Base-by-base conservation (phyloP, 2,888 invertebrate genomes). In the Aspidapion aeneum region DNA sequence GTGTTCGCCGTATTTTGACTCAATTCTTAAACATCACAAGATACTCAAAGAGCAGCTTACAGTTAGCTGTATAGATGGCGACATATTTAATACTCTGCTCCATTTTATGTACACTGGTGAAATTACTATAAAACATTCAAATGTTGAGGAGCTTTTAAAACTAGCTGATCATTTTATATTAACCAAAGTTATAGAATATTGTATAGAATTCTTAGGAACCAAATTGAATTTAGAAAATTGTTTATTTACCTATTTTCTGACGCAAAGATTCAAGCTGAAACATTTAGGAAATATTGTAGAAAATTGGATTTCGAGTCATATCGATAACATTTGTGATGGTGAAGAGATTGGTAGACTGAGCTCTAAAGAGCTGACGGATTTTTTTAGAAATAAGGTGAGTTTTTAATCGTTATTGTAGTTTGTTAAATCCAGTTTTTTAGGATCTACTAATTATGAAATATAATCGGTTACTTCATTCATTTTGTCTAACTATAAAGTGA, bases 71-170 rank as follows among this genome's bases (percentile, higher is more conserved):
- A 78, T 83, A 70, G 83, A 86, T 74, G 82, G 83, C 63, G 84
- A 82, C 64, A 83, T 84, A 59, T 88, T 88, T 76, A 78, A 80
- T 69, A 79, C 81, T 49, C 79, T 88, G 58, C 75, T 89, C 20
- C 85, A 85, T 74, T 89, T 86, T 73, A 86, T 88, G 82, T 89
- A 88, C 75, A 86, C 87, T 35, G 88, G 88, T 3, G 82, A 81
- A 69, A 83, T 81, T 62, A 82, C 83, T 9, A 84, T 88, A 60
- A 83, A 85, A 70, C 82, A 84, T 70, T 80, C 81, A 22, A 86
- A 84, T 74, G 86, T 88, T 22, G 82, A 83, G 60, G 87, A 87
- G 75, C 75, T 88, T 57, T 76, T 88, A 54, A 80, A 84, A 68
- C 76, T 88, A 61, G 84, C 88, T 16, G 86, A 87, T 76, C 85